Base-by-base conservation (phyloP, 2,797 vertebrate species). In the Acanthurus lineatus region DNA sequence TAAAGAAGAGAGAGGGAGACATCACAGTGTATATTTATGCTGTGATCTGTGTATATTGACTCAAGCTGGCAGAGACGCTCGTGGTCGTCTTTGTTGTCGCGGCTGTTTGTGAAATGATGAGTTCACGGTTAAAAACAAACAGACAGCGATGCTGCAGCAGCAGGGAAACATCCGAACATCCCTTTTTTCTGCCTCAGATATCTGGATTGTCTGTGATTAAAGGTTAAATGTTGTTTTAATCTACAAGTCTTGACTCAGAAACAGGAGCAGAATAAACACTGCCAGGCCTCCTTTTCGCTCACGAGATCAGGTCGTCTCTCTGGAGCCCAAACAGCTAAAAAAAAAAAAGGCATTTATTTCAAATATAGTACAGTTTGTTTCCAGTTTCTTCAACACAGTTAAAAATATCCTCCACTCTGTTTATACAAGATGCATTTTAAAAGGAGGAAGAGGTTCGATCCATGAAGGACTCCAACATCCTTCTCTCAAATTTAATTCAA, bases 121-220 rank as follows among this genome's bases (percentile, higher is more conserved):
- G 25, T 25, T 11, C 9, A 9, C 56, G 1, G 17, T n/a, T 3
- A 22, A 42, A 25, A 25, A 25, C 25, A n/a, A 48, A 48, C 44
- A 57, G 20, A 22, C 20, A 16, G n/a, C 32, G 9, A 9, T n/a
- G 67, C n/a, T n/a, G 47, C 69, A 52, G 47, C 3, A 38, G 67
- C 15, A 45, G 7, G 44, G 54, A 28, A 14, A 22, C 61, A 25
- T 14, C 0, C 0, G 42, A 35, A 12, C 54, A 12, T 2, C 40
- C 40, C 28, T 14, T 25, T 25, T 3, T 3, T 47, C 71, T 1
- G 54, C 66, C 67, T 62, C 76, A 53, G 51, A 71, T 68, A 53
- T 75, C 57, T 28, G 52, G 71, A 79, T 71, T 75, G 68, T 42
- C 12, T 44, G 52, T 59, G 68, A 72, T 63, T 68, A 76, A 7